These are phyloP conservation scores for Bombus consobrinus DNA, from an alignment of 1,140 invertebrate species.

Conservation along the genomic window DNA sequence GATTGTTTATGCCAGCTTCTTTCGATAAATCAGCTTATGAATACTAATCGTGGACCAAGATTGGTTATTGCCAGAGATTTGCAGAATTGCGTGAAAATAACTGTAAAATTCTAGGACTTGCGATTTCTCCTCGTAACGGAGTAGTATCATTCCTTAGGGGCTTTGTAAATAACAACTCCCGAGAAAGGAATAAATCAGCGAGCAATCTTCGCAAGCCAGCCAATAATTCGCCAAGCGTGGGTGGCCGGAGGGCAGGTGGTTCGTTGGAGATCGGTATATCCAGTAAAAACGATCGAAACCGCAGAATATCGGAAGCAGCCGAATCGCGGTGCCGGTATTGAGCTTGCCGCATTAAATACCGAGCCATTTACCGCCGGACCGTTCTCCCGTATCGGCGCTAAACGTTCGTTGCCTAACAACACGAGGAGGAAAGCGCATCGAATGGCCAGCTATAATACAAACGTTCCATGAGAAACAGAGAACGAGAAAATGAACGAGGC, in stretches of 20 bases:
- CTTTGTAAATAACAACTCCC: neutral
- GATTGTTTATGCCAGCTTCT: neutral
- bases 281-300: conserved; percentile 37
- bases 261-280: neutral
- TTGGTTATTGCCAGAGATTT: too few relatives aligned
- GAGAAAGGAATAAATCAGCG: neutral
- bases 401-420: conserved; percentile 32
- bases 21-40: neutral
- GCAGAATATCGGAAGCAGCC: conserved; percentile 28
- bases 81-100: neutral
- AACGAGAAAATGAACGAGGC: neutral
- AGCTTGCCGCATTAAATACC: conserved; percentile 31
- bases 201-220: neutral
- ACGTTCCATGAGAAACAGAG: neutral
- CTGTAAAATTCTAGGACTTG: neutral
- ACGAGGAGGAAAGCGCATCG: conserved; percentile 36
- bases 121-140: neutral
- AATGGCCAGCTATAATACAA: neutral
- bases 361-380: conserved; percentile 31
- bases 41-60: too few relatives aligned
- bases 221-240: neutral
- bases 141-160: neutral
- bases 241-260: neutral
- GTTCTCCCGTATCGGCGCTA: conserved; percentile 29
- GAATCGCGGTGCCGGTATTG: neutral